Base-by-base conservation (phyloP, 1,140 invertebrate genomes). In the Megalonaias nervosa region DNA sequence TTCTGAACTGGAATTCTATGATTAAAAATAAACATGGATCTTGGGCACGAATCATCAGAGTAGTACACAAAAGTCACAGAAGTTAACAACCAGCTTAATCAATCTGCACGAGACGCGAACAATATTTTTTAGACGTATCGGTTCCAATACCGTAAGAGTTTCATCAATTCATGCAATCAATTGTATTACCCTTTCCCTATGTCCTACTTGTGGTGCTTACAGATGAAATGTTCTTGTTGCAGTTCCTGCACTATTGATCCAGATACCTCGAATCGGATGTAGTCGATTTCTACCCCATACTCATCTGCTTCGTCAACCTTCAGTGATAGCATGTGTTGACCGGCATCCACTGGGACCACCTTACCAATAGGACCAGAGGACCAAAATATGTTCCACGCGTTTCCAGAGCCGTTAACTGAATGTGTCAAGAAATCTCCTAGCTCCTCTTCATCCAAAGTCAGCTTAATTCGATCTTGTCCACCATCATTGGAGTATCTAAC, bases 401-500 rank as follows among this genome's bases (percentile, higher is more conserved):
- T 21, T 21, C 79, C 74, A 74, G 59, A 75, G 1, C 58, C 23
- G 65, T 17, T 68, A 4, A 64, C 62, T 19, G 58, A 48, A 31
- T 12, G 15, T 16, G 79, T 75, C 38, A 60, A 60, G 56, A 80
- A 75, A 4, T 57, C 15, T 9, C 74, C 74, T 5, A 80, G 26
- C n/a, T 67, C 38, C 14, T 64, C 19, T 23, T 57, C 77, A 64
- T 82, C 71, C 56, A 80, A 48, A 17, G 48, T 58, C 12, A 82
- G 21, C 4, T 70, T 70, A 23, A 82, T 67, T 13, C 19, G 66
- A 48, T 82, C 77, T n/a, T 65, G n/a, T 19, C 62, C 80, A 17
- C 80, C 80, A 71, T 82, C 80, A 59, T 82, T 82, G 16, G 81
- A 82, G 62, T 80, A 82, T 16, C 77, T 64, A 21, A 82, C 71